Percentiles rank a stretch among this genome's conserved stretches.
Conservation (phyloP, 2,888 invertebrate species). For the Tolmerus cingulatus region DNA sequence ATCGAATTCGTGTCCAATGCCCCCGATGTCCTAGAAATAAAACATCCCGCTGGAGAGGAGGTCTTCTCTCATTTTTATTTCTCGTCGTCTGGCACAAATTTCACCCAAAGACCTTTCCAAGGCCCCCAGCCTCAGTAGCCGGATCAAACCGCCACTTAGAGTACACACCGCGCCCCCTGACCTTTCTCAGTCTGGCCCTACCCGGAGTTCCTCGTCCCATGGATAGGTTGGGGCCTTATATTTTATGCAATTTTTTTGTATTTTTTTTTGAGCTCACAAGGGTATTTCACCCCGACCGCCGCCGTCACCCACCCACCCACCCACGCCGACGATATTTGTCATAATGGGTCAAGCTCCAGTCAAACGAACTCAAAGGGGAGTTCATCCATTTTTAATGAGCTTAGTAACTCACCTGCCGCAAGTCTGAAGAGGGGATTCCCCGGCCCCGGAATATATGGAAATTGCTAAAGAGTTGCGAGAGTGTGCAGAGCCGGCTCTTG, state of each 20-base stretch:
- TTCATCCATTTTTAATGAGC: conserved; percentile 29
- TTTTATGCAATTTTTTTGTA: neutral
- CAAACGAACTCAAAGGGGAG: conserved; percentile 2
- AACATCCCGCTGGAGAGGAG: neutral
- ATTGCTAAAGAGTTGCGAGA: neutral
- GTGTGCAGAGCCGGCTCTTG: neutral
- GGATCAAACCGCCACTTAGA: neutral
- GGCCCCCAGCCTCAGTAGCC: neutral
- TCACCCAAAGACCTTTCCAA: neutral
- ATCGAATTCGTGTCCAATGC: neutral
- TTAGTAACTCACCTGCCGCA: neutral
- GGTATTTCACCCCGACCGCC: neutral
- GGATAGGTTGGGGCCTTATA: neutral
- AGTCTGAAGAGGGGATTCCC: neutral
- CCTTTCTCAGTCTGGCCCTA: neutral
- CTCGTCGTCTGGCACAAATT: neutral
- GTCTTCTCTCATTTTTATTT: neutral
- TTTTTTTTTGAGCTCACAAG: neutral
- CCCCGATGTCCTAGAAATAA: neutral
- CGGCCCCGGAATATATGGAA: neutral
- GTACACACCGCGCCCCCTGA: neutral
- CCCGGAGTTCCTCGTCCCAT: neutral
- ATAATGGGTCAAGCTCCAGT: conserved; percentile 9
- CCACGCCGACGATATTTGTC: neutral
- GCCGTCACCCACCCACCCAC: neutral